phyloP scores from a whole-genome alignment of 1,140 invertebrate species.

The Ridgeia piscesae region DNA sequence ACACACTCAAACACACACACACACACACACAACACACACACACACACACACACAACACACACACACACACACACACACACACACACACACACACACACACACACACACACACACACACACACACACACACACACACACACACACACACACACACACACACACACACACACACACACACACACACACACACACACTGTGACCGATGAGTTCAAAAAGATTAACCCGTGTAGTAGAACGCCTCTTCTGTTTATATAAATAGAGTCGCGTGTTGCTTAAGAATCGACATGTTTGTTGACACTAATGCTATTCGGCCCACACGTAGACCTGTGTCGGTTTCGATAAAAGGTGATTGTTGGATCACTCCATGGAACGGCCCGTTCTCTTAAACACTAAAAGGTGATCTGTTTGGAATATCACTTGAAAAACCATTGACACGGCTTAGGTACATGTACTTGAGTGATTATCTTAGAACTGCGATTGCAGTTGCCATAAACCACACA shows the following conservation, averaged over 20 bases:
- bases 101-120: too few relatives aligned
- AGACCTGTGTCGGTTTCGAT: neutral
- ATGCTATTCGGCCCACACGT: neutral
- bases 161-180: too few relatives aligned
- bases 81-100: too few relatives aligned
- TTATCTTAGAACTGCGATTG: neutral
- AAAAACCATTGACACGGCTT: neutral
- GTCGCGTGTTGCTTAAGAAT: neutral
- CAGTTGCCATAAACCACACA: neutral
- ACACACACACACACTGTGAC: too few relatives aligned
- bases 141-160: too few relatives aligned
- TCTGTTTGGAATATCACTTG: neutral
- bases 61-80: too few relatives aligned
- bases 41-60: too few relatives aligned
- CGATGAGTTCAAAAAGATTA: neutral
- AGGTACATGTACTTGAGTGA: neutral
- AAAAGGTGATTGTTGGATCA: neutral
- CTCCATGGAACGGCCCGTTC: neutral
- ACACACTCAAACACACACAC: too few relatives aligned
- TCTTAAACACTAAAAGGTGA: neutral
- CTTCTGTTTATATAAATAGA: neutral
- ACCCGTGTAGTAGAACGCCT: neutral
- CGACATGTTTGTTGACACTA: neutral
- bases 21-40: too few relatives aligned
- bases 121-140: too few relatives aligned